Base-by-base conservation (phyloP, 1,140 invertebrate species). In the Drosophila busckii region DNA sequence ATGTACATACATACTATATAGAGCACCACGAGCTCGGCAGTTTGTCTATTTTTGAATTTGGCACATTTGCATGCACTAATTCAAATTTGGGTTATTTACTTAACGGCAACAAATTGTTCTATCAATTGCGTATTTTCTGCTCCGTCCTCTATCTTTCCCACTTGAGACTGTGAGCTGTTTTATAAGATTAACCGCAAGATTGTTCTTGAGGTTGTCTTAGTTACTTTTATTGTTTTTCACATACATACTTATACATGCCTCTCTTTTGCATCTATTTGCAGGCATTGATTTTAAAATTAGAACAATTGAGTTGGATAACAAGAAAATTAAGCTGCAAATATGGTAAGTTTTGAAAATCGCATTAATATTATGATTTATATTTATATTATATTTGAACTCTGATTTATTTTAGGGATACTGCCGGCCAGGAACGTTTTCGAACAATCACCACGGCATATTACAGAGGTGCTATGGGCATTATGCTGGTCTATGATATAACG, bases 271-370 rank as follows among this genome's bases (percentile, higher is more conserved):
- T 86, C 73, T 71, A 68, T 53, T 91, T 91, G 64, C 89, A 98
- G 97, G 97, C 87, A 98, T 99, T 88, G 97, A 99, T 89, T 99
- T 99, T 90, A 99, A 99, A 91, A 99, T 99, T 88, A 94, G 97
- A 89, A 99, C 97, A 85, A 98, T 99, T 87, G 97, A 98, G 89
- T 91, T 99, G 80, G 95, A 98, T 88, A 97, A 96, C 23, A 99
- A 98, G 88, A 98, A 98, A 90, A 98, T 99, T 54, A 98, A 98
- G 90, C 89, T 98, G 84, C 97, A 98, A 90, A 98, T 99, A 92
- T 98, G 97, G 97, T 95, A 90, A 91, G 50, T 66, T 5, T 40
- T 46, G 22, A 17, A 6, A 16, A 4, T 26, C 1, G 3, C 3
- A 19, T 19, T 4, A 22, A 8, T 8, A 20, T 22, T 19, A 3